Conservation (phyloP, 1,140 invertebrate genomes). For the Hyphantria cunea region DNA sequence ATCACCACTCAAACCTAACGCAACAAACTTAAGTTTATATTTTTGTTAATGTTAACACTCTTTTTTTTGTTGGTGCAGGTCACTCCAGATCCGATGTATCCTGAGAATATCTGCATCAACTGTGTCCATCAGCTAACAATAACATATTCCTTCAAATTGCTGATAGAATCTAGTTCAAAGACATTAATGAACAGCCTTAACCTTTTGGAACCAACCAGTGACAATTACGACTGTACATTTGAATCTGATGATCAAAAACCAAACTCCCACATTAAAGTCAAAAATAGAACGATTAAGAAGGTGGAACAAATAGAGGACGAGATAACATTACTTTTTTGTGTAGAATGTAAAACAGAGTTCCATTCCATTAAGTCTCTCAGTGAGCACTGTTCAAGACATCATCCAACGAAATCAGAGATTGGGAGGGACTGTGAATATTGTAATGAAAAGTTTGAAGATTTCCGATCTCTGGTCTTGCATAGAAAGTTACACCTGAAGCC, state of each 20-base stretch:
- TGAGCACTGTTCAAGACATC: conserved; percentile 62
- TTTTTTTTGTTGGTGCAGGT: conserved; percentile 48
- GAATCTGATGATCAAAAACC: conserved; percentile 57
- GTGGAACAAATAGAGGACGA: conserved; percentile 34
- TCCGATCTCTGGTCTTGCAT: conserved; percentile 68
- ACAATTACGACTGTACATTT: conserved; percentile 51
- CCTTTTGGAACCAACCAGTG: conserved; percentile 43
- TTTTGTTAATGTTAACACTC: too few relatives aligned
- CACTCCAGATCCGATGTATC: conserved; percentile 46
- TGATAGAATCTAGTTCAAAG: conserved; percentile 65
- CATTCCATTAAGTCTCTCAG: conserved; percentile 51
- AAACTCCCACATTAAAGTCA: conserved; percentile 35
- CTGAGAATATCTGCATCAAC: conserved; percentile 69
- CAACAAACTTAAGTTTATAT: too few relatives aligned
- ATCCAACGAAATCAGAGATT: conserved; percentile 53
- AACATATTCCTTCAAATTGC: conserved; percentile 73
- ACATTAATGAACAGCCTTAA: conserved; percentile 50
- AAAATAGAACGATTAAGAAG: conserved; percentile 28
- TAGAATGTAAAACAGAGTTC: conserved; percentile 69
- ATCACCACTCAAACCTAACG: too few relatives aligned
- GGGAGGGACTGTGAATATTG: conserved; percentile 77
- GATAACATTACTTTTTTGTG: conserved; percentile 57
- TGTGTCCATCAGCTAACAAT: conserved; percentile 73
- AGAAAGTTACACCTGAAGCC: conserved; percentile 72
- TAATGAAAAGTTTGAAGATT: conserved; percentile 75